These are phyloP conservation scores for Calyptommatus sinebrachiatus DNA, from an alignment of 2,113 vertebrate species.

Conservation along the genomic window DNA sequence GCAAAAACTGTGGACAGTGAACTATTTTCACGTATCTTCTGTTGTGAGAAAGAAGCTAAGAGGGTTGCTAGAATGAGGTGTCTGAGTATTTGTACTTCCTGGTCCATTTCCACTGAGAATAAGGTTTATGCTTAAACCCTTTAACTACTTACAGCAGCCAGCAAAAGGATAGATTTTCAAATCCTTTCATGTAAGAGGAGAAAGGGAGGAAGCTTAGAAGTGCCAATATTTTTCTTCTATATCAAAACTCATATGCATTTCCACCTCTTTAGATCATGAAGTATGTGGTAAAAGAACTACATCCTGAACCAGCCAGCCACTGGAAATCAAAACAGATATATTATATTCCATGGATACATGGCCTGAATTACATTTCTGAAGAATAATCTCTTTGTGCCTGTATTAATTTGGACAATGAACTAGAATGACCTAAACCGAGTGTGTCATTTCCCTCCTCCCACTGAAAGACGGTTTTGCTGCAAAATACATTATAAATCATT, in stretches of 20 bases:
- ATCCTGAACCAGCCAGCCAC: constrained; percentile 51
- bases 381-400: constrained; percentile 62
- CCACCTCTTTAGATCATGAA: constrained; percentile 45
- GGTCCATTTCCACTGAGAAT: constrained; percentile 13
- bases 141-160: constrained; percentile 16
- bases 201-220: constrained; percentile 47
- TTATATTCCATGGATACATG: constrained; percentile 53
- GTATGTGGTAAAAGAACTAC: constrained; percentile 58
- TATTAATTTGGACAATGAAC: constrained; percentile 60
- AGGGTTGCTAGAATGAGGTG: constrained; percentile 7
- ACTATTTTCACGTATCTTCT: neutral
- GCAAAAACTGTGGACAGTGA: neutral
- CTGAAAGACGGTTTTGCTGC: constrained; percentile 48
- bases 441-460: constrained; percentile 33
- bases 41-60: neutral
- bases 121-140: neutral
- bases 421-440: constrained; percentile 57
- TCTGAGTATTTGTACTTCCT: constrained; percentile 20
- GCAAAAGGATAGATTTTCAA: constrained; percentile 44
- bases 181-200: constrained; percentile 54
- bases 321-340: constrained; percentile 60
- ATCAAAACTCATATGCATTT: constrained; percentile 35
- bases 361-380: constrained; percentile 38
- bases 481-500: constrained; percentile 69
- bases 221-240: constrained; percentile 44